These are phyloP conservation scores for Chymomyza fuscimana DNA, from an alignment of 2,888 invertebrate species.

Conservation along the genomic window DNA sequence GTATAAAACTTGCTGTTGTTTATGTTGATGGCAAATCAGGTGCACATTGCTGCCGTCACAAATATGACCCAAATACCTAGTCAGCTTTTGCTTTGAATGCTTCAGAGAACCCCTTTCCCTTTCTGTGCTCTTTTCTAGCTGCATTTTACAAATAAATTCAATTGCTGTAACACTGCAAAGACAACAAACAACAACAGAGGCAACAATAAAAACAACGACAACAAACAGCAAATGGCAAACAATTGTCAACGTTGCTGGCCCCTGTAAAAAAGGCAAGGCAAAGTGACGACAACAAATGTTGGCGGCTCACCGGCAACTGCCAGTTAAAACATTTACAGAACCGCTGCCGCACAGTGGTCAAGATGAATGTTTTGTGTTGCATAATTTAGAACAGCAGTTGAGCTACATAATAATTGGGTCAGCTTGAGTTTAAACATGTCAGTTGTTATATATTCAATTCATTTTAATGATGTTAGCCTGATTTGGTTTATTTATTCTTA, in stretches of 20 bases:
- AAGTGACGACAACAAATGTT: constrained; percentile 27
- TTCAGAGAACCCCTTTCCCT: background rate
- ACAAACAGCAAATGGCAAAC: constrained; percentile 1
- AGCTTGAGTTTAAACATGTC: too few species aligned
- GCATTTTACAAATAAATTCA: constrained; percentile 18
- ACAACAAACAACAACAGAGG: constrained; percentile 7
- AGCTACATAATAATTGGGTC: background rate
- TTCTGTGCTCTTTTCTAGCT: background rate
- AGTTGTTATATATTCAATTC: too few species aligned
- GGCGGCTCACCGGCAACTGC: constrained; percentile 1
- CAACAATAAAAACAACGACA: background rate
- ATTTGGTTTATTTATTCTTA: too few species aligned
- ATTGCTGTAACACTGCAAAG: constrained; percentile 15
- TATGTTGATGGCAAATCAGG: constrained; percentile 46
- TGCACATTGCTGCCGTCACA: constrained; percentile 13
- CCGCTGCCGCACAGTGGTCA: background rate
- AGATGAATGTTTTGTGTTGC: background rate
- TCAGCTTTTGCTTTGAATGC: constrained; percentile 1
- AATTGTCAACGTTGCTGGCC: constrained; percentile 34
- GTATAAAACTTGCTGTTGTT: constrained; percentile 12
- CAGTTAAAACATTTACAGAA: background rate
- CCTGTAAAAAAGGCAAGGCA: constrained; percentile 20
- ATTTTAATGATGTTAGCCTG: too few species aligned
- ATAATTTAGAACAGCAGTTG: background rate
- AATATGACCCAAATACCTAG: constrained; percentile 53